Evolutionary conservation across 2,797 vertebrate genomes (phyloP).

Genomic region (Mycteria americana): DNA sequence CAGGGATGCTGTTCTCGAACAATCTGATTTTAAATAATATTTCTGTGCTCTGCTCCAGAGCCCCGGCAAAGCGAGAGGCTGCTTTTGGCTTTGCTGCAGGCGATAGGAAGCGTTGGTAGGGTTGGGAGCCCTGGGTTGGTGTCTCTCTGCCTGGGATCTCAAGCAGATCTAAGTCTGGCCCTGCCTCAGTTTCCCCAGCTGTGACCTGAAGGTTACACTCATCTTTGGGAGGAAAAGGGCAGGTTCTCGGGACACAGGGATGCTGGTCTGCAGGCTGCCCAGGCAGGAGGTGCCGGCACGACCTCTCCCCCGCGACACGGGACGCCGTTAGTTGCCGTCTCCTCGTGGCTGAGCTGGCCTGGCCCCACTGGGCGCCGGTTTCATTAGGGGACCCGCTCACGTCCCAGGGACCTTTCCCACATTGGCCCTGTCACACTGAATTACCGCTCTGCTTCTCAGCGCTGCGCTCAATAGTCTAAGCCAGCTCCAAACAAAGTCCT

Average conservation of each 20-base stretch:
- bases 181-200: background rate
- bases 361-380: conserved; percentile 1
- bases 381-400: conserved; percentile 74
- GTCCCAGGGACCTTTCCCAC: conserved; percentile 75
- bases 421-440: conserved; percentile 49
- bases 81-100: background rate
- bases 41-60: background rate
- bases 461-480: background rate
- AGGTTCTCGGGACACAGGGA: accelerated
- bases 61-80: accelerated
- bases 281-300: background rate
- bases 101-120: accelerated
- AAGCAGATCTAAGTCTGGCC: accelerated
- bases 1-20: background rate
- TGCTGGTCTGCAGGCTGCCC: background rate
- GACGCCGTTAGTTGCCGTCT: accelerated
- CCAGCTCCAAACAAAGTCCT: conserved; percentile 5
- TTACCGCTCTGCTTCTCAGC: conserved; percentile 13
- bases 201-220: accelerated
- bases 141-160: too few relatives aligned
- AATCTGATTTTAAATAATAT: accelerated
- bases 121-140: background rate
- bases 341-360: background rate
- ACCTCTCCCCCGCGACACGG: accelerated
- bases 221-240: background rate